Base-by-base conservation (phyloP, 2,113 vertebrate species). In the Apaloderma vittatum region DNA sequence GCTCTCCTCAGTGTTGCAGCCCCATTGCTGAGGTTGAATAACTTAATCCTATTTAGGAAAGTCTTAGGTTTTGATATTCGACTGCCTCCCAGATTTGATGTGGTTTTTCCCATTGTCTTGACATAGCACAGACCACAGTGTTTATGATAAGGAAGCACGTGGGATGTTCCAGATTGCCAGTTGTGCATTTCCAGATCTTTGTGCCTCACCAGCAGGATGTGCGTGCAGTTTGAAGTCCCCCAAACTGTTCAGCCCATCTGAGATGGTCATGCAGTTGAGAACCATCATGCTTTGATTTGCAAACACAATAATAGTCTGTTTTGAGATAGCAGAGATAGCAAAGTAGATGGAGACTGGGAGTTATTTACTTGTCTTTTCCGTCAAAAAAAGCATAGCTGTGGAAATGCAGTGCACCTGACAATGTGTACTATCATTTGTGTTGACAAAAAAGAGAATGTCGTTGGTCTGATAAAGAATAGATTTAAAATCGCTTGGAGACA, bases 351-450 rank as follows among this genome's bases (percentile, higher is more conserved):
- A 97, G 83, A 95, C 46, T 93, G 40, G 17, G 66, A n/a, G 57
- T 91, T 94, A 94, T 95, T 97, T 96, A 66, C 80, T 90, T 95
- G 76, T 95, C 71, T 95, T 72, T 96, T 80, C 76, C 89, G 86
- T 80, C 79, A 89, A 80, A 95, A 88, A 90, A 88, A 18, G 15
- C 71, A 70, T 49, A 77, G 43, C 65, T 95, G 73, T 88, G 79
- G 61, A 95, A 96, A 94, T 58, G 15, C n/a, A 52, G 40, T 45
- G 19, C 34, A 83, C 95, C 71, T 96, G 80, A 93, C 55, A 95
- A 87, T 20, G n/a, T 29, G 37, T n/a, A 72, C n/a, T 83, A 61
- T 59, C 94, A 67, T 27, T 95, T 95, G 79, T 90, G 51, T 92
- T 95, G 91, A 91, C 71, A 80, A 85, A 88, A 92, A 62, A 24